Conservation (phyloP, 92 coral and sea anemone species). For the Muricea muricata region DNA sequence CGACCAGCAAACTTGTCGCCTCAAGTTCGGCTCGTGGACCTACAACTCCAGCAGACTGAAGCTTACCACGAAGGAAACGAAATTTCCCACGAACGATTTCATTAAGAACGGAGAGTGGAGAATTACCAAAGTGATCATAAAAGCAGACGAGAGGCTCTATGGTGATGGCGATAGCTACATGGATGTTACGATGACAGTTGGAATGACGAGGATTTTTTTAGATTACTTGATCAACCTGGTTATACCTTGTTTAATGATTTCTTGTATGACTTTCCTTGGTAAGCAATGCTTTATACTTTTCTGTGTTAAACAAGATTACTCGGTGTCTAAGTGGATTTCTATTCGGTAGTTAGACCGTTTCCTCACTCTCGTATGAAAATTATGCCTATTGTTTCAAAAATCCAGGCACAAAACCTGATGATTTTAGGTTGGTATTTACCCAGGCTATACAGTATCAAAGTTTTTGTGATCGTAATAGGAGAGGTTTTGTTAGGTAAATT, state of each 20-base stretch:
- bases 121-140: conserved; percentile 37
- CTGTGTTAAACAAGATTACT: no score
- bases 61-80: conserved; percentile 55
- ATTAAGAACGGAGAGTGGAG: conserved; percentile 89
- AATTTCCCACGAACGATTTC: conserved; percentile 66
- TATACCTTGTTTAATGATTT: conserved; percentile 91
- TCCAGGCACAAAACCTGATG: no score
- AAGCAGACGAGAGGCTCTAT: conserved; percentile 7
- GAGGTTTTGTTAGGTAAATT: no score
- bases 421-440: no score
- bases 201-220: conserved; percentile 73
- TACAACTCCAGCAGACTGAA: conserved; percentile 62
- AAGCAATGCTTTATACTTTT: background rate
- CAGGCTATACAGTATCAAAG: no score
- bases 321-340: no score
- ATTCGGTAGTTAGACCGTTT: no score
- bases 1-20: conserved; percentile 77
- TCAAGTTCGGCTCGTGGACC: conserved; percentile 88
- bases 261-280: conserved; percentile 92
- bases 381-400: no score
- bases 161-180: no score
- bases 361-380: no score
- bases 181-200: conserved; percentile 78
- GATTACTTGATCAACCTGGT: conserved; percentile 88
- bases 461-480: no score